phyloP scores from a whole-genome alignment of 2,113 vertebrate species.

The Microcebus murinus region DNA sequence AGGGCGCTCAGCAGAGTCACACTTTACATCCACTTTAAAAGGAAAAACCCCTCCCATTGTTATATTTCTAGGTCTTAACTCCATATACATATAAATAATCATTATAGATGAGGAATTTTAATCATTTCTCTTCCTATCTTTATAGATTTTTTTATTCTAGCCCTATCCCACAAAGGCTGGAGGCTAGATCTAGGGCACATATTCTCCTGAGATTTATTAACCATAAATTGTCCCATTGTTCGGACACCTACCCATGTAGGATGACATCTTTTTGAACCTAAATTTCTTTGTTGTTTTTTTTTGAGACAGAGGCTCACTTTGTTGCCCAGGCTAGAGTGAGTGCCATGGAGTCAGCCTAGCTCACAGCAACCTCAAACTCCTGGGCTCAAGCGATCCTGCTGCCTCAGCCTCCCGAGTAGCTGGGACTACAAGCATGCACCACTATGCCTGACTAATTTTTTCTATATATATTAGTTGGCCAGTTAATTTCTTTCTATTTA shows the following conservation, averaged over 20 bases:
- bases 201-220: neutral
- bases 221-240: neutral
- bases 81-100: neutral
- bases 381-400: no score
- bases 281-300: no score
- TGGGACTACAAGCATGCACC: no score
- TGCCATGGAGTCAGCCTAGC: no score
- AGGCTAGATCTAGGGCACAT: neutral
- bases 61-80: neutral
- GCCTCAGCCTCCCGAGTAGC: no score
- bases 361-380: no score
- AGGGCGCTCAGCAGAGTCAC: rapidly evolving
- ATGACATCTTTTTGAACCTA: neutral
- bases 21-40: neutral
- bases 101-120: neutral
- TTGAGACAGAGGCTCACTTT: no score
- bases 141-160: neutral
- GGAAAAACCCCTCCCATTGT: neutral
- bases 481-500: no score
- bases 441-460: no score
- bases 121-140: neutral
- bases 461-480: no score
- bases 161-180: neutral
- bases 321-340: no score
- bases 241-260: neutral